Base-by-base conservation (phyloP, 2,797 vertebrate species). In the Xiphophorus birchmanni region DNA sequence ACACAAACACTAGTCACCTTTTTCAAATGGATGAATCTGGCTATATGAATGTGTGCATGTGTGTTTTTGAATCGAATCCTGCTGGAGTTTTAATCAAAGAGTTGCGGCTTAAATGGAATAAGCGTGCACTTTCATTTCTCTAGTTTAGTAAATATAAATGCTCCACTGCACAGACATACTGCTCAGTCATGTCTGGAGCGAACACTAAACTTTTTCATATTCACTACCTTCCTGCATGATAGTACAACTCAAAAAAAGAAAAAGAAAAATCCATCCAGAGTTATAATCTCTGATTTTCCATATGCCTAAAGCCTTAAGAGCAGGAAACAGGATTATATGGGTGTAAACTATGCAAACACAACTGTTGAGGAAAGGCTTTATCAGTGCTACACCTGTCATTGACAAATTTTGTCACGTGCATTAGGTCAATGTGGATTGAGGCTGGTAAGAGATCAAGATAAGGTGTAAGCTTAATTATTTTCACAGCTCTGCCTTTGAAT, bases 291-390 rank as follows among this genome's bases (percentile, higher is more conserved):
- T 78, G 75, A 89, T 81, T 89, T 87, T 26, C 40, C 26, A 79
- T 87, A 72, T 78, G 44, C 81, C 29, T 13, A 4, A 42, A 50
- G 45, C 83, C 73, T 76, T 74, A 26, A 73, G 84, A 81, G 82
- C 88, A 90, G 88, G 77, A 90, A 92, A 81, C 74, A 76, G 79
- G 87, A 84, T 86, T 87, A 80, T 74, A 40, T 90, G 86, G 84
- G 84, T 91, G 88, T 88, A 84, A 88, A 92, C 89, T 90, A 80
- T 89, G 84, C 86, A 89, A 90, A 92, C 86, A 92, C 11, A 86
- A 86, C 85, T 76, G 84, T 82, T 77, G 76, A 84, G 83, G 79
- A 87, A 83, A 84, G 75, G 71, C 77, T 86, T 90, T 89, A 90
- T 88, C 87, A 82, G 85, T 18, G 63, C 82, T 91, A 77, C 88